Percentiles rank a stretch among this genome's conserved stretches.
These are phyloP conservation scores for Chiroxiphia lanceolata DNA, from an alignment of 2,797 vertebrate species.

Conservation along the genomic window DNA sequence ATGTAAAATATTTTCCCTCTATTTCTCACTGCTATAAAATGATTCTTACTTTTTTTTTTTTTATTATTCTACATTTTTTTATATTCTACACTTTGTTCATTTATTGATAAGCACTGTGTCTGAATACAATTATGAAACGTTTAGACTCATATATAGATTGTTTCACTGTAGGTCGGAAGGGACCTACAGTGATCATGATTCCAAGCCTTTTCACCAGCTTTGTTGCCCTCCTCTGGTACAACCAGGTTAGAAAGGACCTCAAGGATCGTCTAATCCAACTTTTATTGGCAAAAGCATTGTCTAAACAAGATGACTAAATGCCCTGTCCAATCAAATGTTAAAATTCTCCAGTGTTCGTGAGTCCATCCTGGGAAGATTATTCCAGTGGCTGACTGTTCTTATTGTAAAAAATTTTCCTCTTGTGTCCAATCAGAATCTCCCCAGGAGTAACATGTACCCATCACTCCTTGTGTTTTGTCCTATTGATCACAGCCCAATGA, in stretches of 20 bases:
- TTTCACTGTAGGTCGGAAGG: not conserved
- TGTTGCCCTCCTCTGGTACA: not conserved
- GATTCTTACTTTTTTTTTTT: not conserved
- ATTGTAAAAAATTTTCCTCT: not conserved
- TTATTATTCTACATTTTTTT: not conserved
- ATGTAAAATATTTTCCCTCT: not conserved
- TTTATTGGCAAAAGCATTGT: not conserved
- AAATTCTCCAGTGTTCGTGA: not conserved
- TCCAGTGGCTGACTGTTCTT: not conserved
- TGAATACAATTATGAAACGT: not conserved
- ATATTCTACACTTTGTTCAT: fast-evolving
- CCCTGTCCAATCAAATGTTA: not conserved
- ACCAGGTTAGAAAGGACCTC: not conserved
- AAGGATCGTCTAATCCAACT: not conserved
- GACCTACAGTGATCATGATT: fast-evolving
- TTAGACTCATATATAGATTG: not conserved
- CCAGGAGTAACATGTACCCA: not conserved
- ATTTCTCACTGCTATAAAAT: not conserved
- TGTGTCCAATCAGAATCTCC: not conserved
- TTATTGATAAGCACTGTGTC: not conserved
- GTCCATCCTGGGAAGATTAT: not conserved
- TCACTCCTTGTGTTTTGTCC: not conserved
- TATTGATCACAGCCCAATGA: not conserved
- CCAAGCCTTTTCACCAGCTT: not conserved
- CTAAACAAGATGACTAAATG: not conserved